A percentile compares a stretch with the other conserved stretches of the same genome.
Conservation (phyloP, 1,140 invertebrate genomes). For the Aradophagus sp. region DNA sequence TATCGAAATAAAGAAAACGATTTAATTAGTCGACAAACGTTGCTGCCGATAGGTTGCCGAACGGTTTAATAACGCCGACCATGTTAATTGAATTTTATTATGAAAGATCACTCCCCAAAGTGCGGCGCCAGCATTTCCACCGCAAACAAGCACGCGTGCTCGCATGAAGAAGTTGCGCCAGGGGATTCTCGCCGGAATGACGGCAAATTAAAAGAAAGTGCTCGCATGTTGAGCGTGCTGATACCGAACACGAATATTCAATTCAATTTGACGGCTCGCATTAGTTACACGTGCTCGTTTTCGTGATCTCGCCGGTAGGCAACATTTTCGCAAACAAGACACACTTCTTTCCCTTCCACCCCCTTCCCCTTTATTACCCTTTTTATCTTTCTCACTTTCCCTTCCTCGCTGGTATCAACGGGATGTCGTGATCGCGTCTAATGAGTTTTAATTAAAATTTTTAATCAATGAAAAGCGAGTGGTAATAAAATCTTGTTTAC, state of each 20-base stretch:
- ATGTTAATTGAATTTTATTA: constrained; percentile 55
- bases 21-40: constrained; percentile 21
- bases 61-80: constrained; percentile 31
- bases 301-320: constrained; percentile 1
- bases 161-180: constrained; percentile 43
- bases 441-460: too few species aligned
- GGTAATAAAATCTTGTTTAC: too few species aligned
- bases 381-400: too few species aligned
- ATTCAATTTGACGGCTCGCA: constrained; percentile 30
- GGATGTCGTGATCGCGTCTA: too few species aligned
- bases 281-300: constrained; percentile 22
- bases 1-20: background rate
- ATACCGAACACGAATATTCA: constrained; percentile 44
- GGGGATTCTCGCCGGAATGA: constrained; percentile 27
- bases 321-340: too few species aligned
- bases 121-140: constrained; percentile 13
- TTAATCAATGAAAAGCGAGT: too few species aligned
- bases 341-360: too few species aligned
- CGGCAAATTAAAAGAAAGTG: constrained; percentile 40
- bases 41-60: constrained; percentile 17
- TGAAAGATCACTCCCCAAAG: constrained; percentile 45
- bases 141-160: constrained; percentile 36
- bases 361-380: too few species aligned
- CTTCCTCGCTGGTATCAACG: too few species aligned
- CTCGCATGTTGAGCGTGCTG: constrained; percentile 11